A percentile compares a stretch with the other conserved stretches of the same genome.
phyloP scores from a whole-genome alignment of 2,113 vertebrate species.

The Stomatorhinus ivindoensis region DNA sequence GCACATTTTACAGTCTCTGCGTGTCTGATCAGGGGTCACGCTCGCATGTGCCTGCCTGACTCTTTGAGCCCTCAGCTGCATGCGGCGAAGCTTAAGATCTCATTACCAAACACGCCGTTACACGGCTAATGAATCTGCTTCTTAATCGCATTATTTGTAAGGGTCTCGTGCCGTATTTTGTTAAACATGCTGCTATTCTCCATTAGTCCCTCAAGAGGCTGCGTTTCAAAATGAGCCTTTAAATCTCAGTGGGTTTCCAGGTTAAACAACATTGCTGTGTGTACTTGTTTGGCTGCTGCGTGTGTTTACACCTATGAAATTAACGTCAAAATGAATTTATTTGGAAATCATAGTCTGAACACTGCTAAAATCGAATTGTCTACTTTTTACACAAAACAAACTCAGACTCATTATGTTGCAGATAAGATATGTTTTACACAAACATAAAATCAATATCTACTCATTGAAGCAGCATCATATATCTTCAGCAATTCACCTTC shows the following conservation, averaged over 20 bases:
- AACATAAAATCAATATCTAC: not conserved
- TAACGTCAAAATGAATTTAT: constrained; percentile 33
- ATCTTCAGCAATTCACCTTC: not conserved
- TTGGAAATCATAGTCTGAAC: constrained; percentile 31
- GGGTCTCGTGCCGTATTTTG: constrained; percentile 28
- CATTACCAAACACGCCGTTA: constrained; percentile 39
- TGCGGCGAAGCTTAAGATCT: constrained; percentile 40
- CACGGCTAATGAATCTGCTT: constrained; percentile 41
- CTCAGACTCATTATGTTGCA: not conserved
- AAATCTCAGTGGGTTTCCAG: constrained; percentile 26
- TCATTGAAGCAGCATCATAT: too few relatives aligned
- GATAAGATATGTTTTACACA: not conserved
- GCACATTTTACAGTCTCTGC: constrained; percentile 34
- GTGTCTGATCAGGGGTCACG: constrained; percentile 37
- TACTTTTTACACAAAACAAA: not conserved
- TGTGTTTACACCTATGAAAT: constrained; percentile 35
- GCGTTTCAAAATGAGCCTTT: constrained; percentile 17
- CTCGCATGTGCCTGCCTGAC: constrained; percentile 33
- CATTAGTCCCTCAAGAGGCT: not conserved
- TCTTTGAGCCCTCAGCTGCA: constrained; percentile 33
- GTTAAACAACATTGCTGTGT: constrained; percentile 30
- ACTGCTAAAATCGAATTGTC: not conserved
- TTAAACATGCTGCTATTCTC: constrained; percentile 21
- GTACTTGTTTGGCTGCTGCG: constrained; percentile 35
- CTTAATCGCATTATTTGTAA: constrained; percentile 42